These are phyloP conservation scores for Nectonema munidae DNA, from an alignment of 2,888 invertebrate species.

Conservation along the genomic window DNA sequence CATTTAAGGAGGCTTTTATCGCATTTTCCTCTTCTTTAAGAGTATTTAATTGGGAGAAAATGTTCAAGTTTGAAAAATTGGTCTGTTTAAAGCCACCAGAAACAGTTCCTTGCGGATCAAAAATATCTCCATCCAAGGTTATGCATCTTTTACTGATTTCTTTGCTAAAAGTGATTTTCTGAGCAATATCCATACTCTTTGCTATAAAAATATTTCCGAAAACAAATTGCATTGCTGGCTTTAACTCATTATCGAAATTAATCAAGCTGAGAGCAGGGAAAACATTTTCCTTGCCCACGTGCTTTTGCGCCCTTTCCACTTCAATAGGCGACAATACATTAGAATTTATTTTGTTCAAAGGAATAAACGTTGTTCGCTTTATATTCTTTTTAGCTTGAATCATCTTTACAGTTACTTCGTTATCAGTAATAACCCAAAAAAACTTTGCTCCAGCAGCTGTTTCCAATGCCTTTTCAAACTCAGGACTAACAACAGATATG, in stretches of 20 bases:
- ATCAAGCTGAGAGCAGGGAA: constrained; percentile 17
- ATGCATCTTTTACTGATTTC: constrained; percentile 29
- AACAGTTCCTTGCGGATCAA: constrained; percentile 56
- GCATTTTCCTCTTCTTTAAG: too few species aligned
- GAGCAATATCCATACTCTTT: constrained; percentile 42
- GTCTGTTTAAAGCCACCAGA: constrained; percentile 36
- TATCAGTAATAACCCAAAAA: constrained; percentile 43
- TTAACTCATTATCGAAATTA: constrained; percentile 28
- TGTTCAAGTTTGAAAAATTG: too few species aligned
- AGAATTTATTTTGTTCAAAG: constrained; percentile 49
- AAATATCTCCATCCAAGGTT: constrained; percentile 60
- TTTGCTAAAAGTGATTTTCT: constrained; percentile 41
- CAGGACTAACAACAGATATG: constrained; percentile 37
- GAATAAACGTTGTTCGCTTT: constrained; percentile 49
- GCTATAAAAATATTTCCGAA: constrained; percentile 58
- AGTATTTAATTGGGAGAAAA: too few species aligned
- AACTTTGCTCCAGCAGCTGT: constrained; percentile 51
- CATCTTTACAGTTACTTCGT: constrained; percentile 45
- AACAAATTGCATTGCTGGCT: constrained; percentile 48
- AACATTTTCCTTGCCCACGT: constrained; percentile 18
- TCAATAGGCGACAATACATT: constrained; percentile 31
- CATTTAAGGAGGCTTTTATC: too few species aligned
- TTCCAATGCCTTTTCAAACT: constrained; percentile 43
- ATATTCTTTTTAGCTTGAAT: constrained; percentile 48
- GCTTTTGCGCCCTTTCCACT: constrained; percentile 30